Evolutionary conservation across 2,888 invertebrate genomes (phyloP), one percentile per base, ranked within the genome.

Genomic region (Philaethria dido): DNA sequence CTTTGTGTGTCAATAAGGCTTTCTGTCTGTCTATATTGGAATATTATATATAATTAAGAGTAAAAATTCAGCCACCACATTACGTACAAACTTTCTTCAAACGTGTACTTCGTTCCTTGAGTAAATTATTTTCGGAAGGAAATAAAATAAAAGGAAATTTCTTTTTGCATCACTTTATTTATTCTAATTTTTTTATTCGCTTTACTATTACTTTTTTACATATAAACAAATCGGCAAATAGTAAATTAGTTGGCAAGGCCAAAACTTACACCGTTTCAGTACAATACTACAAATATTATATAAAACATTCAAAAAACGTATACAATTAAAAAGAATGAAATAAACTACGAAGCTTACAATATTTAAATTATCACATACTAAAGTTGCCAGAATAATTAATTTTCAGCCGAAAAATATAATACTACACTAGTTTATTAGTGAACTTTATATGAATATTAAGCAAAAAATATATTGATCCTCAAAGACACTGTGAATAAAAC

Each of bases 181-280:
- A 88, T 83, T 86, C 89, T 89, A 91, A 89, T 66, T 88, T 85
- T 85, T 83, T 79, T 82, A 77, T 83, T 80, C 81, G 83, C 85
- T 88, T 86, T 80, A 82, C 80, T 83, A 86, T 83, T 80, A 39
- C 83, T 75, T 79, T 85, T 86, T 82, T 84, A 79, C 84, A 79
- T 76, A 79, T 76, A 80, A 81, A 70, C 78, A 78, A 77, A 76
- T 79, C 77, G 75, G 82, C 80, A 81, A 85, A 84, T 50, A 77
- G 80, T 79, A 86, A 84, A 78, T 80, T 80, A 85, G 79, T 85
- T 84, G 88, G 88, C 86, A 85, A 88, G 88, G 90, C 86, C 91
- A 88, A 86, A n/a, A 82, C 78, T 78, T 72, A 75, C 75, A 74
- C 75, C 75, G 75, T 73, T 69, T 67, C 67, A 60, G 44, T 60